Evolutionary conservation across 2,113 vertebrate genomes (phyloP).

Genomic region (Gulo gulo): DNA sequence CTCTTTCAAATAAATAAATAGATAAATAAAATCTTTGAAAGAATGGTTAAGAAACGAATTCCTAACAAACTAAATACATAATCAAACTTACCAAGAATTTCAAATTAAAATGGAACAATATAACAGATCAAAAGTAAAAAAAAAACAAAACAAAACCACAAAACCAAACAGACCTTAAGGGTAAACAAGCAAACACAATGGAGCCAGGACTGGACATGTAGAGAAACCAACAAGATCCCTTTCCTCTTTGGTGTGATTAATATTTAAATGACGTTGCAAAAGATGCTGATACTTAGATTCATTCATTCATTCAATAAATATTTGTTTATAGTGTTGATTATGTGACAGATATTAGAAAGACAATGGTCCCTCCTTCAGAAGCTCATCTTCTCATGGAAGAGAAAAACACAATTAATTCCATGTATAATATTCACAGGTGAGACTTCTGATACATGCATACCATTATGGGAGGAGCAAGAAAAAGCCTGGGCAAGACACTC

Average conservation of each 20-base stretch:
- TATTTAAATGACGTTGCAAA: neutral
- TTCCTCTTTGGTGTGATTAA: neutral
- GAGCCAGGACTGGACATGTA: neutral
- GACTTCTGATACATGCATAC: neutral
- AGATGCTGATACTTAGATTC: neutral
- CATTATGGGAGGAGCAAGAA: neutral
- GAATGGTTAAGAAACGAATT: neutral
- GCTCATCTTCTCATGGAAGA: neutral
- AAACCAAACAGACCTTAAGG: neutral
- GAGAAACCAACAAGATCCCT: neutral
- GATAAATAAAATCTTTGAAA: neutral
- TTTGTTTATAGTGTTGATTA: neutral
- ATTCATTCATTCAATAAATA: neutral
- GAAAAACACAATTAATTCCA: neutral
- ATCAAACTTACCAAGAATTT: neutral
- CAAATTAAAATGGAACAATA: neutral
- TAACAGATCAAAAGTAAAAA: neutral
- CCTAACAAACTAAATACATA: neutral
- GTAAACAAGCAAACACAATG: neutral
- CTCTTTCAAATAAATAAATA: neutral
- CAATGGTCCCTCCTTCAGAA: neutral
- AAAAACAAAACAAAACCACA: neutral
- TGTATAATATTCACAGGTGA: neutral
- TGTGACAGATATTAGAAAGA: neutral
- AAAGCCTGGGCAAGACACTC: neutral